Percentiles rank a stretch among this genome's conserved stretches.
phyloP scores from a whole-genome alignment of 2,888 invertebrate species.

The Mesorhabditis sp. region DNA sequence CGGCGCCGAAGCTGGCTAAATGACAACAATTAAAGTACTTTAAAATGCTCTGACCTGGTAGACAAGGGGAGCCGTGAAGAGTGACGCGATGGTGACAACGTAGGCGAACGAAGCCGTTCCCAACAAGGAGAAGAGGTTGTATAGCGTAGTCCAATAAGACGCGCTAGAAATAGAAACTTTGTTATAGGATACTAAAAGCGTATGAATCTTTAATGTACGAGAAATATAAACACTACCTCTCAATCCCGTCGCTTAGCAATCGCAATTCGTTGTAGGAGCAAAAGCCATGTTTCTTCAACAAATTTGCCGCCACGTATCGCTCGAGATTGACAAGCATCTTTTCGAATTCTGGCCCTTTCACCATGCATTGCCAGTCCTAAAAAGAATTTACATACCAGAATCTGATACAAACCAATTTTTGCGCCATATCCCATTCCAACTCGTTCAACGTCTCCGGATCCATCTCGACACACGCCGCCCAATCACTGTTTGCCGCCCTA shows the following conservation, averaged over 20 bases:
- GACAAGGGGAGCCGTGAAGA: no score
- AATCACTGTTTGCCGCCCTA: conserved; percentile 72
- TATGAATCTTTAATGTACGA: neutral
- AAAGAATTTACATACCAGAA: conserved; percentile 11
- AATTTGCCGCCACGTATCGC: conserved; percentile 37
- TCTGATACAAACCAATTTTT: conserved; percentile 65
- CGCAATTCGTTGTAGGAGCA: conserved; percentile 44
- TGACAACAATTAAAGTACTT: no score
- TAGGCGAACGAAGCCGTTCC: conserved; percentile 23
- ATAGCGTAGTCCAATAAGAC: conserved; percentile 17
- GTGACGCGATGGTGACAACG: conserved; percentile 20
- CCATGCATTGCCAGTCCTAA: conserved; percentile 44
- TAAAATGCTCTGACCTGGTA: no score
- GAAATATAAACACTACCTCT: no score
- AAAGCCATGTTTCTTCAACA: conserved; percentile 33
- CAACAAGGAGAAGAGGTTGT: conserved; percentile 19
- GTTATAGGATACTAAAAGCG: neutral
- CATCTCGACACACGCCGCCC: conserved; percentile 81
- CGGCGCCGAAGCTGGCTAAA: no score
- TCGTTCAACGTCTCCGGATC: conserved; percentile 73
- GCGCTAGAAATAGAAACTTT: conserved; percentile 9
- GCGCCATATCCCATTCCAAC: conserved; percentile 66
- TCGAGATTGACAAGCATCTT: conserved; percentile 34
- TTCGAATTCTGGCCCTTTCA: conserved; percentile 41
- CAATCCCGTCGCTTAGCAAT: conserved; percentile 12